A percentile compares a stretch with the other conserved stretches of the same genome.
Conservation (phyloP, 2,888 invertebrate species). For the Ormia ochracea region DNA sequence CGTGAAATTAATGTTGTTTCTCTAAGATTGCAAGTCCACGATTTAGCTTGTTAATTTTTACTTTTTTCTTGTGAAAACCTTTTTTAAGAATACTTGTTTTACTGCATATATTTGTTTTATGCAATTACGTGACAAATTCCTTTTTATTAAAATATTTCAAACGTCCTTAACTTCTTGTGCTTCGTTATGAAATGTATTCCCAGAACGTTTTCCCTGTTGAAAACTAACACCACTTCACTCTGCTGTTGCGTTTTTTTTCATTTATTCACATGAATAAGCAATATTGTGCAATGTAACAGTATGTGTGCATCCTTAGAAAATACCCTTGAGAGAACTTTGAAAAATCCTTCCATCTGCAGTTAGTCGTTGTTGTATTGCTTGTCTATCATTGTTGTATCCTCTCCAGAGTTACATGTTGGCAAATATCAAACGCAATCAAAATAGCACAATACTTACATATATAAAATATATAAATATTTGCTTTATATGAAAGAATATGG, state of each 20-base stretch:
- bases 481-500: no score
- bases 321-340: slow-evolving; percentile 23
- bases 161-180: slow-evolving; percentile 18
- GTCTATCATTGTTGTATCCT: slow-evolving; percentile 25
- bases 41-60: not conserved
- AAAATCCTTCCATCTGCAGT: slow-evolving; percentile 15
- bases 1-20: no score
- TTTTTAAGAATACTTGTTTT: not conserved
- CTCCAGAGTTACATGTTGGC: slow-evolving; percentile 50
- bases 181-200: not conserved
- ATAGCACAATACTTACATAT: not conserved
- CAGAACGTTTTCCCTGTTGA: not conserved
- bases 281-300: not conserved
- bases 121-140: slow-evolving; percentile 55
- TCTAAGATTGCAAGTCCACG: no score
- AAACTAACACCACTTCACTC: slow-evolving; percentile 35
- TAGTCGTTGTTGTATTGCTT: slow-evolving; percentile 24
- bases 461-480: not conserved
- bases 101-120: not conserved
- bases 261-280: not conserved
- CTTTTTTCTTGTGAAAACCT: not conserved
- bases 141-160: slow-evolving; percentile 49
- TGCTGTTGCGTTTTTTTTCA: slow-evolving; percentile 34
- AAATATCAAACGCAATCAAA: slow-evolving; percentile 26
- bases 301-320: not conserved